Base-by-base conservation (phyloP, 2,888 invertebrate genomes). In the Myopa testacea region DNA sequence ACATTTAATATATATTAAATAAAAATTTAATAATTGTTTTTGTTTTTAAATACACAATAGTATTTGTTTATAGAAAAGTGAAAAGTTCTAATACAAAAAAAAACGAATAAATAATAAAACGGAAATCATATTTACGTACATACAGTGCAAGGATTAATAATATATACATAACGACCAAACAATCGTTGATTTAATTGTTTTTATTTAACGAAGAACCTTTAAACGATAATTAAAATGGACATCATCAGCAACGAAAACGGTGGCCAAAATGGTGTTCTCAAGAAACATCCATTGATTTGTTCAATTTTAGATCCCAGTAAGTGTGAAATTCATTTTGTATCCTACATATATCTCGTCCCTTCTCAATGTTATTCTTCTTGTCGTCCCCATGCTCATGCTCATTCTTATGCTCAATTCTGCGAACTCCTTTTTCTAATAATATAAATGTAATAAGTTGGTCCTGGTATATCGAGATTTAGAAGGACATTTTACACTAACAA, bases 241-340 rank as follows among this genome's bases (percentile, higher is more conserved):
- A 81, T 82, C 71, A 81, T 82, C 70, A 83, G 82, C 80, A 87
- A 84, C 81, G 87, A 88, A 83, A 80, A 82, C 74, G 86, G 85
- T 82, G 86, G 85, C 82, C 88, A 87, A 84, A 89, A 89, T 82
- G 89, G 89, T 83, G 86, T 87, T 83, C 84, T 82, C 83, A 89
- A 88, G 82, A 85, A 85, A 84, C 87, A 86, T 76, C 87, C 89
- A 81, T 84, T 89, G 74, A 85, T 89, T 82, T 89, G 89, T 83
- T 87, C 87, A 81, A 83, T 89, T 80, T 84, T 89, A 83, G 88
- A 88, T 85, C 89, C 89, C 78, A 88, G 89, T 89, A 89, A 88
- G 89, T 87, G 79, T 78, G 14, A 76, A 34, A 37, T 38, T 65
- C 34, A 37, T 58, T 58, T 80, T 77, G 10, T 74, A 63, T 45